Percentiles rank a stretch among this genome's conserved stretches.
Conservation (phyloP, 2,797 vertebrate genomes). For the Tragopan temminckii region DNA sequence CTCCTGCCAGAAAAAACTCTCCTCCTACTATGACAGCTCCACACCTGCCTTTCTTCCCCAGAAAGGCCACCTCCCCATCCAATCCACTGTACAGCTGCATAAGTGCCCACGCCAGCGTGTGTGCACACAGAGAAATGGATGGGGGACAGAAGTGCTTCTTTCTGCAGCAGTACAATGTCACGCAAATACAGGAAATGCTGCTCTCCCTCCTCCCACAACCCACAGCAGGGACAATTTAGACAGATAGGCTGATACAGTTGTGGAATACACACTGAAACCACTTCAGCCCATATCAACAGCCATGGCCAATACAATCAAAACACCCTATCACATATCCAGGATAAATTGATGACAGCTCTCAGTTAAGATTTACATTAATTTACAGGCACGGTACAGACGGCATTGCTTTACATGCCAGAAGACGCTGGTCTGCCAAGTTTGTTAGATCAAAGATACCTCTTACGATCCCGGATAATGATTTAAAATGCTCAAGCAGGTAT, state of each 20-base stretch:
- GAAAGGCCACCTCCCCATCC: neutral
- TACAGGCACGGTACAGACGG: neutral
- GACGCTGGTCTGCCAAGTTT: conserved; percentile 32
- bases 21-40: neutral
- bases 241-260: neutral
- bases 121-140: neutral
- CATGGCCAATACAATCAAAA: neutral
- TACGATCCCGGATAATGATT: conserved; percentile 37
- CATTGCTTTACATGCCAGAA: conserved; percentile 19
- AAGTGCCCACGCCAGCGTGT: neutral
- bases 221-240: neutral
- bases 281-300: neutral
- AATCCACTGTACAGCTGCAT: neutral
- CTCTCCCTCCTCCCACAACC: neutral
- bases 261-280: neutral
- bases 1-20: neutral
- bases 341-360: conserved; percentile 29
- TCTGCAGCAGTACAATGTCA: neutral
- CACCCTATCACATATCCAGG: neutral
- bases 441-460: conserved; percentile 29
- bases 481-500: conserved; percentile 24
- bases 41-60: neutral
- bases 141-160: neutral
- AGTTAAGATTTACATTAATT: neutral
- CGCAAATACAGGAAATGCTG: accelerated